Conservation (phyloP, 2,888 invertebrate species). For the Phengaris alcon region DNA sequence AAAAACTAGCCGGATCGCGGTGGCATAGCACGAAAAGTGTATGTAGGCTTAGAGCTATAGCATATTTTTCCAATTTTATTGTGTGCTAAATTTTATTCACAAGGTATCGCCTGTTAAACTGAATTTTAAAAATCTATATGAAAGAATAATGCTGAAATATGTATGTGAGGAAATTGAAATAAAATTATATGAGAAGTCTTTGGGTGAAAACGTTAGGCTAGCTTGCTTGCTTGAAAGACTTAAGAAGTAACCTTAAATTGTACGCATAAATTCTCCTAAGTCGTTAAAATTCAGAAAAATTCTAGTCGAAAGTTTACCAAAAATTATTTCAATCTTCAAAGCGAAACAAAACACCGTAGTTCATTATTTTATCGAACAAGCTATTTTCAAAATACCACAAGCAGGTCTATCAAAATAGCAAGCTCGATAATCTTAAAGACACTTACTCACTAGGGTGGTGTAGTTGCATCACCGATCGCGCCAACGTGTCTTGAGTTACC, state of each 20-base stretch:
- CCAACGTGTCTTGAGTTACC: background rate
- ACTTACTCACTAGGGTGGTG: background rate
- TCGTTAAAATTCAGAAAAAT: too few relatives aligned
- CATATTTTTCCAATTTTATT: background rate
- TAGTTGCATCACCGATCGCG: background rate
- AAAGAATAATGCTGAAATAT: too few relatives aligned
- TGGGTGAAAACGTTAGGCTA: too few relatives aligned
- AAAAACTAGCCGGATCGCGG: background rate
- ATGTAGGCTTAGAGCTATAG: background rate
- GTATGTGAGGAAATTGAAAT: too few relatives aligned
- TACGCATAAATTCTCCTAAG: too few relatives aligned
- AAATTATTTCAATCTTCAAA: background rate
- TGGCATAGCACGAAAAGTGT: constrained; percentile 17
- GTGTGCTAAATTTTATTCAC: background rate
- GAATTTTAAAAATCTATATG: background rate
- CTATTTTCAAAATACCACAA: constrained; percentile 9
- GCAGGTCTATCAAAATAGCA: constrained; percentile 26
- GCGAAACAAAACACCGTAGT: background rate
- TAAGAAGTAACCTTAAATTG: too few relatives aligned
- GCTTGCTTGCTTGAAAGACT: too few relatives aligned
- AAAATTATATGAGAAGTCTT: too few relatives aligned
- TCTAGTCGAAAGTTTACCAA: background rate
- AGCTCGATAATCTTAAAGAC: constrained; percentile 7
- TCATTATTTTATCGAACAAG: background rate
- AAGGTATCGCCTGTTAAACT: background rate